A percentile compares a stretch with the other conserved stretches of the same genome.
phyloP scores from a whole-genome alignment of 2,888 invertebrate genomes.

The Drosophila silvestris region DNA sequence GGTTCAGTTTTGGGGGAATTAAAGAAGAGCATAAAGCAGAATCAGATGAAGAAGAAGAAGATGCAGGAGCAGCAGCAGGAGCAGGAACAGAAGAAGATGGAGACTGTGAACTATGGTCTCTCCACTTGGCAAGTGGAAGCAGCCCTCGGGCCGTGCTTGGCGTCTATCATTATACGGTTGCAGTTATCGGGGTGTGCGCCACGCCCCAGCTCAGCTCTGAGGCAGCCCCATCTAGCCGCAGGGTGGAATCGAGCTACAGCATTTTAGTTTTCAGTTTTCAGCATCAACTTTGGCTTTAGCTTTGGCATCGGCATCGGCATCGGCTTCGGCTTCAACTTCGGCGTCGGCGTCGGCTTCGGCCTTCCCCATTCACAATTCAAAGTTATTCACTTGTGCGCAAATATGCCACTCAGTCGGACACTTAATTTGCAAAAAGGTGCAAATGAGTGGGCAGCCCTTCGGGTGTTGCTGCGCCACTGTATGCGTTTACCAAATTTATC shows the following conservation, averaged over 20 bases:
- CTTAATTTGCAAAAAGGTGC: slow-evolving; percentile 55
- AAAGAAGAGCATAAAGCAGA: not conserved
- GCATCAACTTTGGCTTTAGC: not conserved
- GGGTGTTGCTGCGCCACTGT: slow-evolving; percentile 36
- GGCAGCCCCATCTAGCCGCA: slow-evolving; percentile 54
- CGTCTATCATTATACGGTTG: slow-evolving; percentile 85
- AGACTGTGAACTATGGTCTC: slow-evolving; percentile 49
- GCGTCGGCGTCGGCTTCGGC: slow-evolving; percentile 27
- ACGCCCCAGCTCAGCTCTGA: slow-evolving; percentile 38
- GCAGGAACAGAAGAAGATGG: not conserved
- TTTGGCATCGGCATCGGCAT: not conserved
- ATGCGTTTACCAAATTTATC: slow-evolving; percentile 62
- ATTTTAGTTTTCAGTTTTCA: slow-evolving; percentile 16
- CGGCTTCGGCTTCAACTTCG: slow-evolving; percentile 11
- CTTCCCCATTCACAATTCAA: slow-evolving; percentile 57
- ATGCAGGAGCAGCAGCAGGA: not conserved
- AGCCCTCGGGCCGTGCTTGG: slow-evolving; percentile 72
- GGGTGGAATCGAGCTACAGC: slow-evolving; percentile 39
- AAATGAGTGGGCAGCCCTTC: slow-evolving; percentile 53
- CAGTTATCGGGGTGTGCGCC: slow-evolving; percentile 82
- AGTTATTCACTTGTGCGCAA: slow-evolving; percentile 66
- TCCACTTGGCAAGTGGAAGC: slow-evolving; percentile 32
- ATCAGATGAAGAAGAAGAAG: not conserved
- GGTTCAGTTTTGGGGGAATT: not conserved
- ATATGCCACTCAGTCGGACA: slow-evolving; percentile 64